phyloP scores from a whole-genome alignment of 2,797 vertebrate genomes.

The Sebastes vulpes region DNA sequence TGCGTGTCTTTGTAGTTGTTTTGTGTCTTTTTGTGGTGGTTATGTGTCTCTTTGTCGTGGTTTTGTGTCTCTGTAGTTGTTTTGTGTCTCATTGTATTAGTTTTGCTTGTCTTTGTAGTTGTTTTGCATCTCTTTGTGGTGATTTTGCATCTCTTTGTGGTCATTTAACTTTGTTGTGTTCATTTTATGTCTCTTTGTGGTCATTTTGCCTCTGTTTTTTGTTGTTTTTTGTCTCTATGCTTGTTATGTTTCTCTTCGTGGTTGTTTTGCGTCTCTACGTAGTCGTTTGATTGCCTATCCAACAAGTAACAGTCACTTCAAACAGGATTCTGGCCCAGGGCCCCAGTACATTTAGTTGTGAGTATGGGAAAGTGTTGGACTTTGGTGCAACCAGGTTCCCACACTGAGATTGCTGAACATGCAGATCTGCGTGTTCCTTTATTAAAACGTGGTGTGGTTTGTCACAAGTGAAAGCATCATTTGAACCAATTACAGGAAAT shows the following conservation, averaged over 20 bases:
- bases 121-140: no score
- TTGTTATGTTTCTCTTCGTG: neutral
- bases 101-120: no score
- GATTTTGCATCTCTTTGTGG: no score
- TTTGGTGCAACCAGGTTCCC: neutral
- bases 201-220: neutral
- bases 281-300: neutral
- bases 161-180: no score
- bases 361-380: neutral
- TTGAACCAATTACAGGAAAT: constrained; percentile 11
- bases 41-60: no score
- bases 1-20: no score
- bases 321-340: neutral
- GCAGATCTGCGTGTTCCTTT: neutral
- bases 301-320: neutral
- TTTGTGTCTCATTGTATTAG: no score
- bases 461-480: constrained; percentile 1
- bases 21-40: no score
- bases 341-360: neutral
- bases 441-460: neutral
- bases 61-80: no score
- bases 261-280: neutral
- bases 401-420: neutral
- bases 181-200: no score
- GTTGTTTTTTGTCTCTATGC: neutral